Conservation (phyloP, 2,888 invertebrate genomes). For the Phyto melanocephala region DNA sequence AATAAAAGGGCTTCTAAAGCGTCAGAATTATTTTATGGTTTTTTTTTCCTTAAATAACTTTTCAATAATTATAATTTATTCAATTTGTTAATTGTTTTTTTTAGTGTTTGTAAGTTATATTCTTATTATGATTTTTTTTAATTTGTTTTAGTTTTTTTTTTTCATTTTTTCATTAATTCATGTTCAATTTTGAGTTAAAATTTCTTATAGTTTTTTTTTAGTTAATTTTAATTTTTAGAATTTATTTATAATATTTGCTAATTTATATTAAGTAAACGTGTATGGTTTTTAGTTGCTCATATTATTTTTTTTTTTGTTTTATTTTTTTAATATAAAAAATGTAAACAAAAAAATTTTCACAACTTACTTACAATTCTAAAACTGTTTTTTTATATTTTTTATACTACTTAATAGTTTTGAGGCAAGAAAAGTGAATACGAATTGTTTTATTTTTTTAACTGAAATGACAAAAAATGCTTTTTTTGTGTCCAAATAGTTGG, state of each 20-base stretch:
- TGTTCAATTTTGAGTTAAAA: slow-evolving; percentile 48
- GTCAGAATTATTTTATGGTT: slow-evolving; percentile 55
- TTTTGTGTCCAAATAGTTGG: too few relatives aligned
- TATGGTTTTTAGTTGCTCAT: slow-evolving; percentile 1
- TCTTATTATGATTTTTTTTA: slow-evolving; percentile 30
- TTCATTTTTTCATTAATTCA: slow-evolving; percentile 20
- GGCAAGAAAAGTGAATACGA: too few relatives aligned
- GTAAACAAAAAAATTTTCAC: slow-evolving; percentile 52
- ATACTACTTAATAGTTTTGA: slow-evolving; percentile 18
- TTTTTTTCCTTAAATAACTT: slow-evolving; percentile 48
- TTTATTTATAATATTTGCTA: slow-evolving; percentile 58
- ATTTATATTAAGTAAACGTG: slow-evolving; percentile 55
- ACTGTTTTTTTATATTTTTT: slow-evolving; percentile 2
- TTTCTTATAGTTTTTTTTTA: slow-evolving; percentile 43
- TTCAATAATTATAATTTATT: slow-evolving; percentile 51
- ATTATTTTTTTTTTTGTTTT: slow-evolving; percentile 31
- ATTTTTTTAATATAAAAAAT: slow-evolving; percentile 53
- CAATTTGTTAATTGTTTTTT: slow-evolving; percentile 41
- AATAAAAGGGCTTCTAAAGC: slow-evolving; percentile 66
- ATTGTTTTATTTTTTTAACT: too few relatives aligned
- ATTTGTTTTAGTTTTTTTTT: slow-evolving; percentile 39
- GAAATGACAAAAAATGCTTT: too few relatives aligned
- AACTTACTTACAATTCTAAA: slow-evolving; percentile 51
- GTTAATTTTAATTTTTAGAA: slow-evolving; percentile 37
- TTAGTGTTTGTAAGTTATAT: slow-evolving; percentile 53